Evolutionary conservation across 2,888 invertebrate species (phyloP), one percentile per base, ranked within the genome.

Genomic region (Netelia fuscicornis): DNA sequence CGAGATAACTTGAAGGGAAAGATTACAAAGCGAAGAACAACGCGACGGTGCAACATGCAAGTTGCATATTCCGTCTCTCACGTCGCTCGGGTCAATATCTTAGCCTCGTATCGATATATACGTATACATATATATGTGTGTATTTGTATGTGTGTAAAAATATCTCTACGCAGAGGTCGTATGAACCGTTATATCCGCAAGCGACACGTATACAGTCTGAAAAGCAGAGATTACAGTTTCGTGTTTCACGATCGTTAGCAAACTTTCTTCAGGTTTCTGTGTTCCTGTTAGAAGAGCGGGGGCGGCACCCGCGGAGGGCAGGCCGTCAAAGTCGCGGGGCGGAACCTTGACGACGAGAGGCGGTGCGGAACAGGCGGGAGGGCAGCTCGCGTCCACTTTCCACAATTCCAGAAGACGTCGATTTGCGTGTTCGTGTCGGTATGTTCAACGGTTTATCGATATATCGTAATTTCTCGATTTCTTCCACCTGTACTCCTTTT

Each of bases 281-380:
- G 89, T 91, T 92, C 93, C 93, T 93, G 92, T 90, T 93, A 91
- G 79, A 93, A 93, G 92, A 93, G 93, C 93, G 93, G 93, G 93
- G 93, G 93, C 93, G 93, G 93, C 93, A 92, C 93, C 93, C 93
- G 93, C 93, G 93, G 93, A 93, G 93, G 93, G 93, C 93, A 93
- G 93, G 93, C 93, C 93, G 91, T 93, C 93, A 93, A 93, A 93
- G 92, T 92, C 92, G 93, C 91, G 93, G 93, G 93, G 93, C 93
- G 93, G 93, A 93, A 93, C 93, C 93, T 92, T 90, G 90, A 89
- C 91, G 89, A 83, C 90, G 92, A 92, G 93, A 93, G 93, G 93
- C 93, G 93, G 93, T 91, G 91, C 92, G 92, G 93, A 91, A 90
- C 86, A 77, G 83, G 81, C 75, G 79, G 60, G 68, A 80, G 83